These are phyloP conservation scores for Polydrusus pterygomalis DNA, from an alignment of 2,888 invertebrate species.

Conservation along the genomic window DNA sequence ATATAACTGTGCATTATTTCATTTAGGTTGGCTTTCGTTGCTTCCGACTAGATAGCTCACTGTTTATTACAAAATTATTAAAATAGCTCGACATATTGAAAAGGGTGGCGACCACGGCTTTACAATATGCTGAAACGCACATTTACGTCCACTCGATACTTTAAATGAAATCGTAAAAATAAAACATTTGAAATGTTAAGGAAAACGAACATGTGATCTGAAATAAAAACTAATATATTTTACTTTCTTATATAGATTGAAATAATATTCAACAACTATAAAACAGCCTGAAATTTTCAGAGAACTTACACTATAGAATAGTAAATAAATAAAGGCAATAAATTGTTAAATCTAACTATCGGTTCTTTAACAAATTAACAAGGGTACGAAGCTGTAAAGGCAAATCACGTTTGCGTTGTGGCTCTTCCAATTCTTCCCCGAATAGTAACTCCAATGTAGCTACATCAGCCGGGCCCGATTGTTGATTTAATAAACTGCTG, in stretches of 20 bases:
- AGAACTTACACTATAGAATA: slow-evolving; percentile 36
- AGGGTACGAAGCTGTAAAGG: slow-evolving; percentile 64
- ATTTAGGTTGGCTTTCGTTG: no score
- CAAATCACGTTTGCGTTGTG: slow-evolving; percentile 60
- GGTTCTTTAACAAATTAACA: slow-evolving; percentile 67
- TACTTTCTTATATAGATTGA: slow-evolving; percentile 38
- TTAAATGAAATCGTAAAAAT: no score
- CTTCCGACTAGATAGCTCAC: no score
- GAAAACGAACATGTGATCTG: slow-evolving; percentile 2
- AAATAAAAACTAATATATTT: slow-evolving; percentile 46
- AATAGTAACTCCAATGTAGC: slow-evolving; percentile 62
- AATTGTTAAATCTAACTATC: slow-evolving; percentile 61
- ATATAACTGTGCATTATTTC: no score
- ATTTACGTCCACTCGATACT: no score
- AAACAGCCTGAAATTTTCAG: slow-evolving; percentile 53
- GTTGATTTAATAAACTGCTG: slow-evolving; percentile 83
- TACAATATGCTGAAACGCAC: no score
- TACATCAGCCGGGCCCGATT: slow-evolving; percentile 67
- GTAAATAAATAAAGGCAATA: slow-evolving; percentile 41
- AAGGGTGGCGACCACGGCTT: no score
- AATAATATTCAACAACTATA: slow-evolving; percentile 51
- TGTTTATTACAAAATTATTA: no score
- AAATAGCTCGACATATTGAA: no score
- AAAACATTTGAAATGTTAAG: no score
- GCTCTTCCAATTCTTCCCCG: slow-evolving; percentile 62